Evolutionary conservation across 2,888 invertebrate species (phyloP).

Genomic region (Ophioninae sp.): DNA sequence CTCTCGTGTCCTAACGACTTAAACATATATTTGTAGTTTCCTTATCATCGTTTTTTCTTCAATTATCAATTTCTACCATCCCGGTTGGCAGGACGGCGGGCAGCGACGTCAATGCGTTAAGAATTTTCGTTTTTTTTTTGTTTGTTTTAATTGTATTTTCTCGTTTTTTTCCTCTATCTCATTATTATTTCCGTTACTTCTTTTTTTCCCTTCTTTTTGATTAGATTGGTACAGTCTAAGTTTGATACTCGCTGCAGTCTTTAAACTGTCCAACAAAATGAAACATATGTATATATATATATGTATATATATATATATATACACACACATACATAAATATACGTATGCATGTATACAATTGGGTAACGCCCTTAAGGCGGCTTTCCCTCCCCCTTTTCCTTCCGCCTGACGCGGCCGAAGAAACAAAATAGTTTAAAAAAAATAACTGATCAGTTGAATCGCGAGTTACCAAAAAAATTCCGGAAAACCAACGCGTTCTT

Average conservation of each 20-base stretch:
- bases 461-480: conserved; percentile 13
- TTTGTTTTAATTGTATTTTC: conserved; percentile 41
- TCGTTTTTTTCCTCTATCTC: conserved; percentile 46
- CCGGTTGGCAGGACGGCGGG: conserved; percentile 71
- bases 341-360: conserved; percentile 18
- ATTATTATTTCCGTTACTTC: conserved; percentile 50
- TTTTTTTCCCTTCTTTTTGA: conserved; percentile 73
- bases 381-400: conserved; percentile 18
- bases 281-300: conserved; percentile 52
- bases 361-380: conserved; percentile 40
- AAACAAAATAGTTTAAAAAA: neutral
- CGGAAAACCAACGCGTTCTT: conserved; percentile 10
- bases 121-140: conserved; percentile 55
- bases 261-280: conserved; percentile 76
- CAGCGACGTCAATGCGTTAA: conserved; percentile 78
- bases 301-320: conserved; percentile 30
- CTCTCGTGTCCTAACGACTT: conserved; percentile 45
- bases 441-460: neutral
- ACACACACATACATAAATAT: conserved; percentile 4
- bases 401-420: neutral
- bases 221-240: conserved; percentile 81
- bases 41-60: conserved; percentile 9
- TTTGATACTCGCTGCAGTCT: conserved; percentile 81
- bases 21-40: conserved; percentile 45
- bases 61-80: conserved; percentile 55